These are phyloP conservation scores for Norana najaformis DNA, from an alignment of 2,888 invertebrate genomes.

Conservation along the genomic window DNA sequence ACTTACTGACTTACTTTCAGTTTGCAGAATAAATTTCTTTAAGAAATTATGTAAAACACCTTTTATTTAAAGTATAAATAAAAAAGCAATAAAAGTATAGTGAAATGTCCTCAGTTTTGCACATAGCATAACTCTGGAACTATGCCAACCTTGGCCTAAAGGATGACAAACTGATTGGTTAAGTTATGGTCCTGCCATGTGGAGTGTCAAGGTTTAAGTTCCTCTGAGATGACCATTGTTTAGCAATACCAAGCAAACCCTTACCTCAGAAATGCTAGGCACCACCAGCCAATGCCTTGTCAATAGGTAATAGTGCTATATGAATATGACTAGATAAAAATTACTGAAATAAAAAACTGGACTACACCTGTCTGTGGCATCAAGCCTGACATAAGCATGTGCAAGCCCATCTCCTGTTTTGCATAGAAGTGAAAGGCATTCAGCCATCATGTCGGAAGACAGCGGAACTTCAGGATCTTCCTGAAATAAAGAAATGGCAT, in stretches of 20 bases:
- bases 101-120: background rate
- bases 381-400: slow-evolving; percentile 60
- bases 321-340: background rate
- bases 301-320: too few relatives aligned
- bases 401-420: slow-evolving; percentile 62
- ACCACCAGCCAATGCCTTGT: too few relatives aligned
- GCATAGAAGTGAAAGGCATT: slow-evolving; percentile 58
- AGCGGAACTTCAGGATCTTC: slow-evolving; percentile 53
- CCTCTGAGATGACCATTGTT: background rate
- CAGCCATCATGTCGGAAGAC: slow-evolving; percentile 50
- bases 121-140: too few relatives aligned
- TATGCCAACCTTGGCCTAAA: background rate
- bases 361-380: slow-evolving; percentile 59
- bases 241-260: background rate
- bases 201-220: background rate
- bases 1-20: background rate
- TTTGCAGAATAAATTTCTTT: background rate
- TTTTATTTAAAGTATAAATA: background rate
- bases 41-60: background rate
- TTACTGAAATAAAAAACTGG: background rate
- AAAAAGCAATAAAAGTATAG: background rate
- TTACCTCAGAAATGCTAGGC: too few relatives aligned
- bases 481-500: slow-evolving; percentile 27
- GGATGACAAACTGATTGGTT: background rate
- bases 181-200: background rate